Evolutionary conservation across 2,113 vertebrate species (phyloP).

Genomic region (Carlito syrichta): DNA sequence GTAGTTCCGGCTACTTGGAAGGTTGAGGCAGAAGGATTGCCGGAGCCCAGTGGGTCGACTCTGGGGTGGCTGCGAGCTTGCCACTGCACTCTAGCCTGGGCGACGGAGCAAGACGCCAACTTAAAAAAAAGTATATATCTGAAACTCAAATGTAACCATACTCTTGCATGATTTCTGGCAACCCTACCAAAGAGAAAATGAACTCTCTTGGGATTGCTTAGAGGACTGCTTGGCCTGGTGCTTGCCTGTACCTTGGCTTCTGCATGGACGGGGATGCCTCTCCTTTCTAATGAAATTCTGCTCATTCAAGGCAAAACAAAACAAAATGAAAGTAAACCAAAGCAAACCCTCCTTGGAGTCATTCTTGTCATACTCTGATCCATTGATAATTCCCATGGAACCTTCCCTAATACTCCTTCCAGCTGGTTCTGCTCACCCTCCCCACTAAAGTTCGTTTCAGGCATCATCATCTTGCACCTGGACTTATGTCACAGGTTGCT

Average conservation of each 20-base stretch:
- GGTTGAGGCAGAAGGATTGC: too few species aligned
- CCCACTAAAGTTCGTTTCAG: neutral
- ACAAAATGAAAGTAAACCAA: neutral
- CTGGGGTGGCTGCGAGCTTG: too few species aligned
- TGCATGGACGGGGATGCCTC: too few species aligned
- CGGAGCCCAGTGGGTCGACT: too few species aligned
- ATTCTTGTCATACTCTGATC: neutral
- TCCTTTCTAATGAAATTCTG: neutral
- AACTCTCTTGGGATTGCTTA: neutral
- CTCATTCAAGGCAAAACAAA: neutral
- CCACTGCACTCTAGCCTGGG: too few species aligned
- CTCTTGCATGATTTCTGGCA: neutral
- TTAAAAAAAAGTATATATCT: too few species aligned
- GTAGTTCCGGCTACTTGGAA: too few species aligned
- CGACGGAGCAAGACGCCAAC: too few species aligned
- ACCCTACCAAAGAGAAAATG: neutral
- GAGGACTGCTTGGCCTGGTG: too few species aligned
- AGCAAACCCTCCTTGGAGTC: neutral
- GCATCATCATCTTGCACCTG: neutral
- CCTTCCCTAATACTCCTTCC: neutral
- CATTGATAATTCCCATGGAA: neutral
- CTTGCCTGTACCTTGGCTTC: fast-evolving
- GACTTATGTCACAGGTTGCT: neutral
- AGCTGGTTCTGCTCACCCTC: neutral
- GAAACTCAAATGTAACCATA: neutral